A percentile compares a stretch with the other conserved stretches of the same genome.
Evolutionary conservation across 92 coral and sea anemone genomes (phyloP).

Genomic region (Scolanthus callimorphus): DNA sequence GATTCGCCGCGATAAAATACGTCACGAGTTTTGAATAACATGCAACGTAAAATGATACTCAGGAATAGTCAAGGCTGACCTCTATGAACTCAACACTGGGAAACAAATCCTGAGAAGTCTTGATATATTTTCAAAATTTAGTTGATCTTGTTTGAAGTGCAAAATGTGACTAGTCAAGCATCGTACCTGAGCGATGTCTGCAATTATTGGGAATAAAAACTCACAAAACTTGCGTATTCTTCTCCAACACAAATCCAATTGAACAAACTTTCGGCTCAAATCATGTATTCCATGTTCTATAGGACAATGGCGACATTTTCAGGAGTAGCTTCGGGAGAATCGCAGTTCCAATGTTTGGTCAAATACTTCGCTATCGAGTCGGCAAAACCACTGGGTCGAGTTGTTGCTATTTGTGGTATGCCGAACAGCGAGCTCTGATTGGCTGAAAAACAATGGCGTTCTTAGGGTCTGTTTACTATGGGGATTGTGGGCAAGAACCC

Average conservation of each 20-base stretch:
- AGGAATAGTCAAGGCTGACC: too few species aligned
- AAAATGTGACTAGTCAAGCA: too few species aligned
- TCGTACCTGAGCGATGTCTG: too few species aligned
- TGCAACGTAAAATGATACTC: background rate
- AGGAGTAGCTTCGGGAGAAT: background rate
- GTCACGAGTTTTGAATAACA: background rate
- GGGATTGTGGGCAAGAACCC: too few species aligned
- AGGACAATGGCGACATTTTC: background rate
- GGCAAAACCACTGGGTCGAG: constrained; percentile 3
- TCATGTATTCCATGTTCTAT: background rate
- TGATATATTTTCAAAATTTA: too few species aligned
- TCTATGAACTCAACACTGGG: background rate
- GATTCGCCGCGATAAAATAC: background rate
- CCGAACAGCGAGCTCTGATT: constrained; percentile 6
- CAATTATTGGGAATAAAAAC: background rate
- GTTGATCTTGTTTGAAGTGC: too few species aligned
- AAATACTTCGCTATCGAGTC: background rate
- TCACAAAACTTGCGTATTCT: background rate
- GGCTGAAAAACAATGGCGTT: constrained; percentile 4
- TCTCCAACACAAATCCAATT: background rate
- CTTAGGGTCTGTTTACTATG: background rate
- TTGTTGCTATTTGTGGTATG: constrained; percentile 38
- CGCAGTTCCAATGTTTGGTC: background rate
- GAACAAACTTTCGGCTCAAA: background rate
- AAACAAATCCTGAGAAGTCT: too few species aligned